Evolutionary conservation across 2,113 vertebrate genomes (phyloP).

Genomic region (Crotalus horridus): DNA sequence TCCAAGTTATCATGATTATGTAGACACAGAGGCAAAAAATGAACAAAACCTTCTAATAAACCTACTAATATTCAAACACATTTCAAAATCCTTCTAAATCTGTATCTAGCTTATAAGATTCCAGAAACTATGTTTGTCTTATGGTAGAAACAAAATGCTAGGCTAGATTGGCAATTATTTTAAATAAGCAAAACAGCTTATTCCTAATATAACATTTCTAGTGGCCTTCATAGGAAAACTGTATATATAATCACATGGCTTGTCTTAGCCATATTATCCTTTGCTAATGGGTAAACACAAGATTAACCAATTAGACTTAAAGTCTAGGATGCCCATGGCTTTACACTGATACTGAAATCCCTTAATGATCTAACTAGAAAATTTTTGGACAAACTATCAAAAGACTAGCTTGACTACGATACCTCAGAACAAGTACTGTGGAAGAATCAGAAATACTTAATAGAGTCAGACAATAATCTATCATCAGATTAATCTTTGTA

Average conservation of each 20-base stretch:
- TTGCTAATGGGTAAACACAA: background rate
- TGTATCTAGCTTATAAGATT: background rate
- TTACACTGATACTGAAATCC: background rate
- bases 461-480: background rate
- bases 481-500: background rate
- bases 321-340: background rate
- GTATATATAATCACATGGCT: background rate
- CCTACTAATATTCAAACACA: too few species aligned
- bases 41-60: background rate
- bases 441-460: background rate
- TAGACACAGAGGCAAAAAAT: background rate
- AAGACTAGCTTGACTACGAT: background rate
- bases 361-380: background rate
- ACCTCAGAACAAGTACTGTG: background rate
- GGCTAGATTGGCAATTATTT: background rate
- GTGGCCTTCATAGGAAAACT: background rate
- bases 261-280: background rate
- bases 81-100: background rate
- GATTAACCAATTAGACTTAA: background rate
- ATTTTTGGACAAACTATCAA: background rate
- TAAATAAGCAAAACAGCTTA: background rate
- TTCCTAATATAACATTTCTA: background rate
- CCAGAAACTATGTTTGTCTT: background rate
- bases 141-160: background rate
- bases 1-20: background rate